phyloP scores from a whole-genome alignment of 2,888 invertebrate genomes.

The Pseudanteris insignis region DNA sequence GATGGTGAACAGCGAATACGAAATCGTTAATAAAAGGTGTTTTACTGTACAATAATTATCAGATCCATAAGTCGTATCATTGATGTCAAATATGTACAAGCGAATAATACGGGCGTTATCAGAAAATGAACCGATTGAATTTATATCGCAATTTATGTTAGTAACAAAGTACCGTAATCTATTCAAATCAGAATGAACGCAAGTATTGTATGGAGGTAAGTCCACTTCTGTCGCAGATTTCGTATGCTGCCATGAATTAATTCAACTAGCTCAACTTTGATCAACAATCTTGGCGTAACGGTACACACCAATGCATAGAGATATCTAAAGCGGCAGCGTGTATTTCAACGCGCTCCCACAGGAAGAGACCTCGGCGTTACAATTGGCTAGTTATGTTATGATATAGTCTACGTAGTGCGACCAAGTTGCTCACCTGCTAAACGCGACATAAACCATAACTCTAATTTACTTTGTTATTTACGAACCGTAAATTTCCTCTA shows the following conservation, averaged over 20 bases:
- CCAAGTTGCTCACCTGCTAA: slow-evolving; percentile 34
- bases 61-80: too few species aligned
- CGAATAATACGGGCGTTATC: slow-evolving; percentile 21
- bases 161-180: slow-evolving; percentile 27
- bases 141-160: slow-evolving; percentile 27
- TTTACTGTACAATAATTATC: too few species aligned
- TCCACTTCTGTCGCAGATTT: slow-evolving; percentile 29
- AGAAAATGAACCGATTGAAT: slow-evolving; percentile 18
- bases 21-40: too few species aligned
- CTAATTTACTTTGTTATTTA: too few species aligned
- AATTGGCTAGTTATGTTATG: slow-evolving; percentile 43
- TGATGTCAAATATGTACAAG: background rate
- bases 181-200: slow-evolving; percentile 25
- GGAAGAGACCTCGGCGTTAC: slow-evolving; percentile 39
- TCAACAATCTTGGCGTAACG: slow-evolving; percentile 37
- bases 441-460: slow-evolving; percentile 32
- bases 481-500: too few species aligned
- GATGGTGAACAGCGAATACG: too few species aligned
- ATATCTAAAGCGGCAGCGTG: slow-evolving; percentile 31
- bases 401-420: slow-evolving; percentile 18
- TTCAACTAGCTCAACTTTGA: slow-evolving; percentile 31
- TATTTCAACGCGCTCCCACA: slow-evolving; percentile 30
- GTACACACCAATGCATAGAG: slow-evolving; percentile 32
- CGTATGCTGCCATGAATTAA: slow-evolving; percentile 32
- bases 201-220: slow-evolving; percentile 28